Evolutionary conservation across 2,113 vertebrate species (phyloP), one percentile per base, ranked within the genome.

Genomic region (Psittacula cyanocephala): DNA sequence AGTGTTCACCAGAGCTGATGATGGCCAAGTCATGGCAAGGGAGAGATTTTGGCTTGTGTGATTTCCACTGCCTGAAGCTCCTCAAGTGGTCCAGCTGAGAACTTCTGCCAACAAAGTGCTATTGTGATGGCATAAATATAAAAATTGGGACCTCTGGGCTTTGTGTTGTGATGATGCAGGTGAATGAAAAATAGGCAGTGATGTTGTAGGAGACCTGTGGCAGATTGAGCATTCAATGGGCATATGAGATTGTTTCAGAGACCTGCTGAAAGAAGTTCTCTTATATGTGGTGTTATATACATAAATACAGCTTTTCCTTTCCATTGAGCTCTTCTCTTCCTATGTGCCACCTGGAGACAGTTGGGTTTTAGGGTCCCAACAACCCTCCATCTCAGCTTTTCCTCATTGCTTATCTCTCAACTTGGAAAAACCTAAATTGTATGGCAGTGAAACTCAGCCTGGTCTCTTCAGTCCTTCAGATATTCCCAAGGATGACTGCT

Each of bases 231-330:
- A 4, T 41, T 68, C n/a, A 4, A 4, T 8, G 27, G 50, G 12
- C 15, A 0, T 7, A 6, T 0, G 16, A 53, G 64, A 25, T 6
- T 31, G n/a, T 33, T 47, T 15, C 0, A 1, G 17, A 55, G 27
- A 65, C 17, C 31, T 44, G 19, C 35, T 17, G 23, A 15, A 33
- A 25, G 9, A 20, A 22, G 8, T 27, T 88, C 15, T 53, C 47
- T 53, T 62, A 2, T 29, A 8, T 33, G 20, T 64, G 19, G 17
- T 35, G 17, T 46, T 44, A 29, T 9, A 8, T 13, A 27, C 20
- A 13, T 13, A 39, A 65, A 41, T n/a, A 46, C 13, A 50, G 28
- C n/a, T 37, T 82, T 68, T n/a, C 37, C 43, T 29, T 44, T 47
- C 59, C 1, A 0, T 39, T 33, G 55, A 52, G 35, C 29, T 39